phyloP scores from a whole-genome alignment of 2,113 vertebrate genomes.

The Semicossyphus pulcher region DNA sequence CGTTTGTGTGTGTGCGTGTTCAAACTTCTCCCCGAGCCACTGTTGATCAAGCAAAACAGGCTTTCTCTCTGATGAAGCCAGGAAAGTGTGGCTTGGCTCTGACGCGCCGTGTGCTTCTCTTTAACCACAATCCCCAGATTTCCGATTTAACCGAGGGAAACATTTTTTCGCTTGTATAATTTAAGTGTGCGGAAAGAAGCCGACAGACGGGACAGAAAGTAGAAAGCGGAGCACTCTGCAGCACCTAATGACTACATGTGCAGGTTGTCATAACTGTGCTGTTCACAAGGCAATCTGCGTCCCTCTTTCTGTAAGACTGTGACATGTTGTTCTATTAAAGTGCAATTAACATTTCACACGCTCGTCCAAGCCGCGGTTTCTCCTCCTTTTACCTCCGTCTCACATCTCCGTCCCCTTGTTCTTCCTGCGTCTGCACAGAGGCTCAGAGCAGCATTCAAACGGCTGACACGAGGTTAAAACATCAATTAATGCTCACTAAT shows the following conservation, averaged over 20 bases:
- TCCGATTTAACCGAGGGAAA: constrained; percentile 13
- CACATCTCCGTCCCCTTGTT: not conserved
- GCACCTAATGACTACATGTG: constrained; percentile 15
- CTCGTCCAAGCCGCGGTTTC: not conserved
- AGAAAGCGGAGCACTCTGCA: constrained; percentile 1
- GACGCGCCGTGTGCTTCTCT: constrained; percentile 18
- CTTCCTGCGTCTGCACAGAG: not conserved
- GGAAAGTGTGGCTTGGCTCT: constrained; percentile 25
- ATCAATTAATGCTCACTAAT: constrained; percentile 26
- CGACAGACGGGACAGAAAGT: not conserved
- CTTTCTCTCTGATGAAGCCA: constrained; percentile 17
- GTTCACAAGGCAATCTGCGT: constrained; percentile 21
- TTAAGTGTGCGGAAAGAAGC: not conserved
- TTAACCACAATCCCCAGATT: constrained; percentile 34
- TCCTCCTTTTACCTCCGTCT: not conserved
- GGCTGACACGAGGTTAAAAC: constrained; percentile 38
- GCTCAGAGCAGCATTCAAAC: not conserved
- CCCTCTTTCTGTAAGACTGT: constrained; percentile 6
- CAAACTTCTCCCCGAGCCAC: not conserved
- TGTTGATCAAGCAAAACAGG: constrained; percentile 7
- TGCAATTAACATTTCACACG: constrained; percentile 36
- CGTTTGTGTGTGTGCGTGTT: not conserved
- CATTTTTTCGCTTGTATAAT: not conserved
- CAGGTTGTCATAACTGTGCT: not conserved
- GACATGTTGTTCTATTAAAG: constrained; percentile 40